Evolutionary conservation across 53 echinoderm and acorn worm genomes (phyloP).

Genomic region (Paracentrotus lividus): DNA sequence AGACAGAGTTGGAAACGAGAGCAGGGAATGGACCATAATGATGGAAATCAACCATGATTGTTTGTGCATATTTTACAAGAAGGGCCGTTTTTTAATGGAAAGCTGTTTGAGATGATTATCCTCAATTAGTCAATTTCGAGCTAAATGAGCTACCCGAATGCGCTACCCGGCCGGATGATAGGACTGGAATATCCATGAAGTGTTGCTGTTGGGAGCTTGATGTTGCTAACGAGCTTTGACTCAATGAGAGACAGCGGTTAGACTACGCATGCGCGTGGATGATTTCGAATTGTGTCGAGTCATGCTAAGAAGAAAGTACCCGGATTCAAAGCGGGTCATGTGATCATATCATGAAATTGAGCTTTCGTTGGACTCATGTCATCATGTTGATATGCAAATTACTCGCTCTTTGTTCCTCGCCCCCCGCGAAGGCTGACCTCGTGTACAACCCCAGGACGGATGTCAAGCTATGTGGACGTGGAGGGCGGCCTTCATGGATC

Average conservation of each 20-base stretch:
- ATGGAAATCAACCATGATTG: neutral
- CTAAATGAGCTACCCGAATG: neutral
- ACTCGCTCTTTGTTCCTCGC: slow-evolving; percentile 26
- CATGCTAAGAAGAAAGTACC: slow-evolving; percentile 31
- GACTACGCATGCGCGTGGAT: slow-evolving; percentile 13
- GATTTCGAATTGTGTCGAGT: slow-evolving; percentile 15
- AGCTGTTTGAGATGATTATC: neutral
- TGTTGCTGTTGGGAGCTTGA: neutral
- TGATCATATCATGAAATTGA: slow-evolving; percentile 66
- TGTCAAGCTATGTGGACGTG: slow-evolving; percentile 71
- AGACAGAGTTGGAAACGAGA: neutral
- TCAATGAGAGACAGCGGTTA: neutral
- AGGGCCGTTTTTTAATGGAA: neutral
- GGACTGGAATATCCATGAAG: too few species aligned
- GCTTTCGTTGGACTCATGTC: slow-evolving; percentile 66
- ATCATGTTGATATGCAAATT: slow-evolving; percentile 65
- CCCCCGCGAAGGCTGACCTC: slow-evolving; percentile 30
- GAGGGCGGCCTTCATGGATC: slow-evolving; percentile 78
- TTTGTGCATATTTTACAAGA: neutral
- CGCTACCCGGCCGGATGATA: too few species aligned
- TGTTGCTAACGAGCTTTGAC: neutral
- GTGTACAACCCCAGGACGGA: slow-evolving; percentile 71
- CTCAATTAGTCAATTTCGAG: neutral
- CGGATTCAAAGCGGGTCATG: slow-evolving; percentile 57
- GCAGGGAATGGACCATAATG: neutral